Evolutionary conservation across 2,888 invertebrate species (phyloP).

Genomic region (Miltochrista miniata): DNA sequence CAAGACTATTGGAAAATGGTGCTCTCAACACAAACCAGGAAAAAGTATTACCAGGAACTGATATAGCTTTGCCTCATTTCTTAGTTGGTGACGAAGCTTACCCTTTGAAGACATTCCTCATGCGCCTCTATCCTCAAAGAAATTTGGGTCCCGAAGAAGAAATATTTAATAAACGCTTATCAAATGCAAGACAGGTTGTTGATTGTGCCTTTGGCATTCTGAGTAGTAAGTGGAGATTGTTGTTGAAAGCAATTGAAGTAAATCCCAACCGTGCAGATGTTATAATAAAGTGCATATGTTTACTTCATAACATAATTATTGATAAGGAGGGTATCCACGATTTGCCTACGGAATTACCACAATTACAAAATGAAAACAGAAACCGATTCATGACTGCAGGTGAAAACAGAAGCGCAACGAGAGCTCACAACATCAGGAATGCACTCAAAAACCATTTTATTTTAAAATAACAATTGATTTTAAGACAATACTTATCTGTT

Average conservation of each 20-base stretch:
- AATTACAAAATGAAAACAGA: too few relatives aligned
- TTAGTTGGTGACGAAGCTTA: slow-evolving; percentile 1
- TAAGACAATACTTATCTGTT: too few relatives aligned
- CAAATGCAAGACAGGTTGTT: slow-evolving; percentile 1
- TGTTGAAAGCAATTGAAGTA: too few relatives aligned
- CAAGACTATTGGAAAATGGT: slow-evolving; percentile 16
- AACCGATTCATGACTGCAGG: too few relatives aligned
- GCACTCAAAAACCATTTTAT: too few relatives aligned
- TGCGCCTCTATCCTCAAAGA: too few relatives aligned
- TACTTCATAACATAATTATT: neutral
- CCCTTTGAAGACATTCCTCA: too few relatives aligned
- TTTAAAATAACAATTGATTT: too few relatives aligned
- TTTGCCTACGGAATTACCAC: too few relatives aligned
- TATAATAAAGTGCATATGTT: slow-evolving; percentile 13
- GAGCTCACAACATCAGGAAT: too few relatives aligned
- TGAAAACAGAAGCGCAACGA: too few relatives aligned
- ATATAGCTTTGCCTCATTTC: neutral
- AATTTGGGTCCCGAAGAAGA: neutral
- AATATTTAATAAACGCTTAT: slow-evolving; percentile 3
- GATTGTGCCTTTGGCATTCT: slow-evolving; percentile 9
- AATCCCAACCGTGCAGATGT: slow-evolving; percentile 6
- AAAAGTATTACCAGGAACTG: slow-evolving; percentile 2
- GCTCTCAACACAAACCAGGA: slow-evolving; percentile 4
- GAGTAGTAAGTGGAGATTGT: slow-evolving; percentile 15
- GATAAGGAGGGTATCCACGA: too few relatives aligned